Percentiles rank a stretch among this genome's conserved stretches.
These are phyloP conservation scores for Dilophus febrilis DNA, from an alignment of 2,888 invertebrate species.

Conservation along the genomic window DNA sequence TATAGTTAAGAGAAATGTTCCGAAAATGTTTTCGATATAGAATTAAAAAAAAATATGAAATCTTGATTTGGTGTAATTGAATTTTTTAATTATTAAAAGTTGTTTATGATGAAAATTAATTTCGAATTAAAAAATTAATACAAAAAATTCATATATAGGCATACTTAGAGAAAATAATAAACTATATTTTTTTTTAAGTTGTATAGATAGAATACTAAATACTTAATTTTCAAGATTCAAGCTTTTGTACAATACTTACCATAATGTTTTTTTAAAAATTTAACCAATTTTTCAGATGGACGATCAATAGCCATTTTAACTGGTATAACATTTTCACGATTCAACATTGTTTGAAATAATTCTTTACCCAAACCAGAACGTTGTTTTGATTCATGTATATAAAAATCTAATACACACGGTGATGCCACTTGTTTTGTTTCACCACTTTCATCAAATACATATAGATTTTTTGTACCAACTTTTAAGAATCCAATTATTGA, in stretches of 20 bases:
- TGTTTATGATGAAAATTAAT: too few species aligned
- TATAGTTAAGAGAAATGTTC: too few species aligned
- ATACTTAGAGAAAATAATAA: too few species aligned
- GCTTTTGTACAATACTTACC: slow-evolving; percentile 28
- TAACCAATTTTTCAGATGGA: slow-evolving; percentile 76
- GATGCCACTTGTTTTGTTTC: slow-evolving; percentile 62
- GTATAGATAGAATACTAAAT: too few species aligned
- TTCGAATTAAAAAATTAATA: background rate
- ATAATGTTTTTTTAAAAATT: slow-evolving; percentile 75
- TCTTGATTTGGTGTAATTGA: too few species aligned
- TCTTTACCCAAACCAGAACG: slow-evolving; percentile 69
- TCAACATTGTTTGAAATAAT: slow-evolving; percentile 72
- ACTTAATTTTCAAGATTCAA: slow-evolving; percentile 25
- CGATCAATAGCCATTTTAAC: slow-evolving; percentile 77
- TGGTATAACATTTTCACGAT: slow-evolving; percentile 50
- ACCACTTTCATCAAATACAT: slow-evolving; percentile 57
- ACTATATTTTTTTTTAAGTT: too few species aligned
- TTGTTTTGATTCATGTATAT: slow-evolving; percentile 67
- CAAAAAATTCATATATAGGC: too few species aligned
- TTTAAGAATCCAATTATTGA: slow-evolving; percentile 74
- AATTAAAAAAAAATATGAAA: too few species aligned
- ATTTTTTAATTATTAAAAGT: too few species aligned
- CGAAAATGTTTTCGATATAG: too few species aligned
- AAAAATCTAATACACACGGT: slow-evolving; percentile 86
- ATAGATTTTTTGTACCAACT: slow-evolving; percentile 78